Conservation (phyloP, 2,113 vertebrate genomes). For the Ardeotis arabs region DNA sequence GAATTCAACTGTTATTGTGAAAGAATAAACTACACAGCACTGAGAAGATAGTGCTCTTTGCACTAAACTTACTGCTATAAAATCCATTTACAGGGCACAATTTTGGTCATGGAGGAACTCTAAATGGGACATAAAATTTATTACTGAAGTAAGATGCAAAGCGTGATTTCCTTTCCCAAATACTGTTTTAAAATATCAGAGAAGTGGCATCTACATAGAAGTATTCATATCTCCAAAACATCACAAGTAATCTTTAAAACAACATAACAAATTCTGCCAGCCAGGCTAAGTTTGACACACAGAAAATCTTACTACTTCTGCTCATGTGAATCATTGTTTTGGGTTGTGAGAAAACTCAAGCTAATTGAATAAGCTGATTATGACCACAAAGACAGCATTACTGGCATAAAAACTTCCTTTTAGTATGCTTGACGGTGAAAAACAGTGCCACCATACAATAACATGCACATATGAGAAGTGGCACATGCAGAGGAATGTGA, state of each 20-base stretch:
- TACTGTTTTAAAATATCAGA: neutral
- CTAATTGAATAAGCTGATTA: neutral
- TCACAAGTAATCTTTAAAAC: neutral
- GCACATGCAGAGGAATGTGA: too few species aligned
- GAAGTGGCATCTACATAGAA: neutral
- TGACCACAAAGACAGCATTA: neutral
- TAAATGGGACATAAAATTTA: neutral
- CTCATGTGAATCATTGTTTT: neutral
- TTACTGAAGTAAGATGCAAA: neutral
- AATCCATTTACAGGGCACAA: neutral
- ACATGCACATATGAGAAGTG: neutral
- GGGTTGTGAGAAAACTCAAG: neutral
- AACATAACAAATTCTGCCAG: neutral
- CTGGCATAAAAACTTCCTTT: neutral
- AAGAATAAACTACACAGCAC: neutral
- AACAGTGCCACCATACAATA: neutral
- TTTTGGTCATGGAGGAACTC: neutral
- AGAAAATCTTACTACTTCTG: neutral
- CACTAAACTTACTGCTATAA: neutral
- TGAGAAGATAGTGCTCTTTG: neutral
- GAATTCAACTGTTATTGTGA: neutral
- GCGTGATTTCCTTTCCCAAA: neutral
- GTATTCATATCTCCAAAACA: neutral
- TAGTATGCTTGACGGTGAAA: neutral
- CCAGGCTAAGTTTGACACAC: neutral